Percentiles rank a stretch among this genome's conserved stretches.
These are phyloP conservation scores for Diadumene lineata DNA, from an alignment of 92 coral and sea anemone genomes.

Conservation along the genomic window DNA sequence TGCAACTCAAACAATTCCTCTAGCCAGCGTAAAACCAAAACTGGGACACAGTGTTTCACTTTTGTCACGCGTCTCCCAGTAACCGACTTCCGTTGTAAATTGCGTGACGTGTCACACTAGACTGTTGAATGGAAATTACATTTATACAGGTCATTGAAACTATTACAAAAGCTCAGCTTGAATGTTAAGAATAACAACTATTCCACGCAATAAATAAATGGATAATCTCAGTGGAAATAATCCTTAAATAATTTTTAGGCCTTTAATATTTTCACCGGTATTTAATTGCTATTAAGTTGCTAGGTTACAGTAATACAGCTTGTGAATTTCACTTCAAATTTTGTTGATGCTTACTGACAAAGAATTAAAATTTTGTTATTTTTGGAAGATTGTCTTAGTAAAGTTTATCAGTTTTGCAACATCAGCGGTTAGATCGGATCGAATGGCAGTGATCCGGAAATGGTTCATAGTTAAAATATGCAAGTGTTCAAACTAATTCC, in stretches of 20 bases:
- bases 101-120: conserved; percentile 3
- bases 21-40: background rate
- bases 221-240: background rate
- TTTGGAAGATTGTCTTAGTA: no score
- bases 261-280: background rate
- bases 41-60: conserved; percentile 15
- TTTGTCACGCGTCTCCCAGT: conserved; percentile 17
- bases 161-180: conserved; percentile 6
- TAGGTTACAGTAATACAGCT: background rate
- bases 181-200: background rate
- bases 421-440: background rate
- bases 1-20: background rate
- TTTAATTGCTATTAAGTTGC: no score
- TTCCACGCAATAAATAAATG: background rate
- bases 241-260: background rate
- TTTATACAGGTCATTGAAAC: conserved; percentile 9
- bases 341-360: no score
- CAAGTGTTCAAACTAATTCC: conserved; percentile 2
- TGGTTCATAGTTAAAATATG: conserved; percentile 2
- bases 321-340: conserved; percentile 8
- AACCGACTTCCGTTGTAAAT: conserved; percentile 22
- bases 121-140: background rate
- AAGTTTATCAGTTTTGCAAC: background rate
- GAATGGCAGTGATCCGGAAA: conserved; percentile 3
- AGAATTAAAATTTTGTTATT: no score